A percentile compares a stretch with the other conserved stretches of the same genome.
These are phyloP conservation scores for Eurystomus gularis DNA, from an alignment of 2,113 vertebrate species.

Conservation along the genomic window DNA sequence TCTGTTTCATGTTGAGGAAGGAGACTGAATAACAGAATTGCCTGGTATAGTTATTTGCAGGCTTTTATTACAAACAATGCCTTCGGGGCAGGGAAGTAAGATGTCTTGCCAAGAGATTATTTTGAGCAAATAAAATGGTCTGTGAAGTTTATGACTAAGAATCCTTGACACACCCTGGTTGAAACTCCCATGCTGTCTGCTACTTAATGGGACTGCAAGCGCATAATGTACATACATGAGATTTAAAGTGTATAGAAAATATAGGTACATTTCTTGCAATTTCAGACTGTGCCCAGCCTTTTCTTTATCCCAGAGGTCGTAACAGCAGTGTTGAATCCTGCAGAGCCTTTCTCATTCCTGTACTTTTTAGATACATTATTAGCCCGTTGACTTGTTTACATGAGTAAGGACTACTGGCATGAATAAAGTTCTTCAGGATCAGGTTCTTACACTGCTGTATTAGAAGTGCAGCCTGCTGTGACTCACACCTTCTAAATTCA, in stretches of 20 bases:
- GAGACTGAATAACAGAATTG: slow-evolving; percentile 17
- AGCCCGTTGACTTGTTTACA: background rate
- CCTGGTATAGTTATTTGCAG: slow-evolving; percentile 39
- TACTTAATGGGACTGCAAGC: background rate
- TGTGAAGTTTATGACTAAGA: slow-evolving; percentile 45
- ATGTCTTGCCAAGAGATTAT: slow-evolving; percentile 60
- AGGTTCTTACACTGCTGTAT: background rate
- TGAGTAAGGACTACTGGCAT: background rate
- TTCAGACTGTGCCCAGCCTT: background rate
- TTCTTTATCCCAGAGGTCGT: background rate
- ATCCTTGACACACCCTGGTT: background rate
- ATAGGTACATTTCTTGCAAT: background rate
- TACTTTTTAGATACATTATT: background rate
- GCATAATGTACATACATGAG: background rate
- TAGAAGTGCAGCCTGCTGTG: background rate
- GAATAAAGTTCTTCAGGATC: background rate
- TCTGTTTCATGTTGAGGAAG: slow-evolving; percentile 12
- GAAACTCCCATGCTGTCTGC: background rate
- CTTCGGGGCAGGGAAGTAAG: slow-evolving; percentile 21
- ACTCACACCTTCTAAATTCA: background rate
- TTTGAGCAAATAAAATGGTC: slow-evolving; percentile 45
- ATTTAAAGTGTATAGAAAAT: background rate
- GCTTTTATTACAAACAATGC: slow-evolving; percentile 40
- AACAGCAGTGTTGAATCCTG: background rate
- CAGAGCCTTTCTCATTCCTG: background rate